These are phyloP conservation scores for Lerema accius DNA, from an alignment of 1,140 invertebrate genomes.

Conservation along the genomic window DNA sequence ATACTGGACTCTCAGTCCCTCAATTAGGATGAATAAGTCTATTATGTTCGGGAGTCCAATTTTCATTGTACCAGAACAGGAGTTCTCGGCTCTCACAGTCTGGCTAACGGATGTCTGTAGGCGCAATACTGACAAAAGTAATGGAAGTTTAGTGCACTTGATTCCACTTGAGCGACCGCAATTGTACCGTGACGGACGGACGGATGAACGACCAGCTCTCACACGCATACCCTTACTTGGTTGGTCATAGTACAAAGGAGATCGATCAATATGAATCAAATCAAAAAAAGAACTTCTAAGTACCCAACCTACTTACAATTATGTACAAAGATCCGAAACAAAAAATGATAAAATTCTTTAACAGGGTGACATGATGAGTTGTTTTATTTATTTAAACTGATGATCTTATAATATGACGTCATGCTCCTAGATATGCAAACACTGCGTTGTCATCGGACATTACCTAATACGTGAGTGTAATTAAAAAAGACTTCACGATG, in stretches of 20 bases:
- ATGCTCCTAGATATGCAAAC: no score
- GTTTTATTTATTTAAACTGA: no score
- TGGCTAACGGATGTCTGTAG: slow-evolving; percentile 69
- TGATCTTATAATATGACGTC: no score
- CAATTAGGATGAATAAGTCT: slow-evolving; percentile 26
- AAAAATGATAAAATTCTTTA: no score
- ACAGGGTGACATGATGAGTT: no score
- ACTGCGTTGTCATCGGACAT: no score
- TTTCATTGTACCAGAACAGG: slow-evolving; percentile 37
- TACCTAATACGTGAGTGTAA: no score
- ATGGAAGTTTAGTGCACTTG: slow-evolving; percentile 78
- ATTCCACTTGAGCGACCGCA: slow-evolving; percentile 73
- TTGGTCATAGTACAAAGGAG: slow-evolving; percentile 6
- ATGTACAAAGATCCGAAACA: no score
- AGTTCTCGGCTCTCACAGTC: slow-evolving; percentile 49
- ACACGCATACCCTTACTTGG: slow-evolving; percentile 41
- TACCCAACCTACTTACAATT: no score
- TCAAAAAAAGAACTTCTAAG: no score
- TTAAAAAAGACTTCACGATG: no score
- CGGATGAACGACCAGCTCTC: slow-evolving; percentile 41
- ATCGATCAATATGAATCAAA: not conserved
- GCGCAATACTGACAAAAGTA: slow-evolving; percentile 73
- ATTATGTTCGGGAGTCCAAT: slow-evolving; percentile 39
- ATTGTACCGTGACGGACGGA: slow-evolving; percentile 66
- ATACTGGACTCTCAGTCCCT: slow-evolving; percentile 5